Percentiles rank a stretch among this genome's conserved stretches.
Evolutionary conservation across 2,888 invertebrate species (phyloP).

Genomic region (Steromphala cineraria): DNA sequence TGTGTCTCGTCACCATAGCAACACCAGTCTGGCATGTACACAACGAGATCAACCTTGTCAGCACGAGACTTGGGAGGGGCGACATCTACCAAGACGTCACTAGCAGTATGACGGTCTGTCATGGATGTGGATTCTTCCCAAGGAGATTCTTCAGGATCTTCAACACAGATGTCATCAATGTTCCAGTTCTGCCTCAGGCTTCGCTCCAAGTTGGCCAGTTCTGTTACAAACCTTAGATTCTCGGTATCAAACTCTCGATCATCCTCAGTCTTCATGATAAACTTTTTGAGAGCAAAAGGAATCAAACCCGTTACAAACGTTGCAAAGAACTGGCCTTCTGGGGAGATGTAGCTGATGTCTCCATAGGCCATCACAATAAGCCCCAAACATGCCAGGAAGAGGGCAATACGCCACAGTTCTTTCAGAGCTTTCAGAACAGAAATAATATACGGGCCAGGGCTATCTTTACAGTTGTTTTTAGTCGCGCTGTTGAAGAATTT

Average conservation of each 20-base stretch:
- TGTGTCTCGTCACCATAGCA: too few species aligned
- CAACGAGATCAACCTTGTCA: too few species aligned
- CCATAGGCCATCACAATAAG: constrained; percentile 38
- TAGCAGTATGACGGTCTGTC: too few species aligned
- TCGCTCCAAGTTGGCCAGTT: constrained; percentile 26
- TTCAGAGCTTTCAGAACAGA: constrained; percentile 23
- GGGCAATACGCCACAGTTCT: constrained; percentile 25
- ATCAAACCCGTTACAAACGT: constrained; percentile 34
- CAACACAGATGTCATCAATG: constrained; percentile 22
- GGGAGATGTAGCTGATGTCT: constrained; percentile 33
- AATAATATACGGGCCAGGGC: constrained; percentile 22
- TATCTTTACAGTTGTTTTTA: constrained; percentile 24
- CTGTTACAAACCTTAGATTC: constrained; percentile 24
- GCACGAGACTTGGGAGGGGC: too few species aligned
- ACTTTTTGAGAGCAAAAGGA: constrained; percentile 28
- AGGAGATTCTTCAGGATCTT: too few species aligned
- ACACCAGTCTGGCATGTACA: too few species aligned
- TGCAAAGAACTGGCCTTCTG: constrained; percentile 34
- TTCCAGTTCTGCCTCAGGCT: constrained; percentile 32
- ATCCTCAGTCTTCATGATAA: constrained; percentile 7
- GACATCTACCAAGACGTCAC: too few species aligned
- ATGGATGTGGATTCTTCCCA: too few species aligned
- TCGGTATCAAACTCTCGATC: not conserved
- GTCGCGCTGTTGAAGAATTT: constrained; percentile 33
- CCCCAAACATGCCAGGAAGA: constrained; percentile 33